Base-by-base conservation (phyloP, 2,888 invertebrate species). In the Platycheirus rosarum region DNA sequence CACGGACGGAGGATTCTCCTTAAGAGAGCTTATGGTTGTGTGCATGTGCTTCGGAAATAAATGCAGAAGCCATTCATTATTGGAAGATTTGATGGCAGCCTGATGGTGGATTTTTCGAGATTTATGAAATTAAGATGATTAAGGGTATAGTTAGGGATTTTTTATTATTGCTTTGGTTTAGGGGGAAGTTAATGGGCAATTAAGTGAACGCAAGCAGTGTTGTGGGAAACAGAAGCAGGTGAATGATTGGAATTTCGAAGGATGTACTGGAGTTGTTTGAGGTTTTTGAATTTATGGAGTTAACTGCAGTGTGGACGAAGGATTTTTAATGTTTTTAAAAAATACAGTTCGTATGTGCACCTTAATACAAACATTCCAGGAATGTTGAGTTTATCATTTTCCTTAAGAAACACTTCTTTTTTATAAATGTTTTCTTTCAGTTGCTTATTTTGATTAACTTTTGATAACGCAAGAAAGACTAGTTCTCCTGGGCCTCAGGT, bases 51-150 rank as follows among this genome's bases (percentile, higher is more conserved):
- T 49, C 40, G 29, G 16, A 48, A 23, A n/a, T 29, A 23, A 23
- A 6, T 23, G 46, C 77, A 82, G 82, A 77, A 82, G 82, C 82
- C 71, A 73, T 77, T 82, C 82, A 82, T 82, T 82, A 82, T 77
- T 63, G 18, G 49, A 48, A 66, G 82, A 76, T 73, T 62, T 48
- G 23, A 76, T 69, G 76, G 76, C 62, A 62, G 75, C 63, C 32
- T 18, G 48, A 42, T 49, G 63, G 23, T 77, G 57, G 42, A 68
- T 44, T 68, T 71, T 70, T 44, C 29, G 82, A 68, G 77, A 82
- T 77, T 62, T 82, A 76, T 82, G 82, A 82, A 82, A 82, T 82
- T 82, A 82, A 82, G 82, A 73, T 77, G 82, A 82, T 82, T 68
- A 49, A 77, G 68, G 82, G 76, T 77, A 71, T 55, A 42, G 42